Evolutionary conservation across 2,113 vertebrate species (phyloP), one percentile per base, ranked within the genome.

Genomic region (Catharus minimus): DNA sequence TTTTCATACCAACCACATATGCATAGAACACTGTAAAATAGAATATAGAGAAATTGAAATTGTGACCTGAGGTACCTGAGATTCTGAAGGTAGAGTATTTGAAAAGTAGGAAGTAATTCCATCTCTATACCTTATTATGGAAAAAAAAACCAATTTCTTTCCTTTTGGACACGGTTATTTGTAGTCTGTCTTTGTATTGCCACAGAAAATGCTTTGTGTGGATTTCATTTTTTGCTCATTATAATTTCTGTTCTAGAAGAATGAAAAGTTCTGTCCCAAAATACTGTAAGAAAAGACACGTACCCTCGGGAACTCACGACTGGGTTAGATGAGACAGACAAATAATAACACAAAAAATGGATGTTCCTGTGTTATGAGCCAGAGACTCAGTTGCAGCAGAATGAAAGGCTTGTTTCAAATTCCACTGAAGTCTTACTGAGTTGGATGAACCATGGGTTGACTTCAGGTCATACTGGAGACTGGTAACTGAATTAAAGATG

Each of bases 171-270:
- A 28, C 0, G 6, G 56, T 43, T 88, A 75, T 86, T 72, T 53
- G 53, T 36, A 84, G 58, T 28, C 69, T 75, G 47, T 39, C 43
- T 89, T 65, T 82, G n/a, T 67, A 36, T 75, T 88, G 24, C 41
- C 57, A 65, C 66, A 80, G 73, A 88, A 91, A 86, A 74, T 83
- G 49, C 49, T 75, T 78, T 1, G 8, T 74, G 68, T 44, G 32
- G 53, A 24, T 41, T 94, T 86, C 39, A 38, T 53, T 95, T 94
- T 82, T 82, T 86, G 27, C 49, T 86, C 41, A 41, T 82, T 85
- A 56, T 86, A 60, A 65, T 76, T 94, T 82, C 65, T 84, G 7
- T 61, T 84, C 61, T 9, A 86, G 44, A 49, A 65, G 72, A 88
- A 49, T 78, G 28, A 86, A 64, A 88, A 89, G 56, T 83, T 89